Base-by-base conservation (phyloP, 2,888 invertebrate species). In the Thecocarcelia acutangulata region DNA sequence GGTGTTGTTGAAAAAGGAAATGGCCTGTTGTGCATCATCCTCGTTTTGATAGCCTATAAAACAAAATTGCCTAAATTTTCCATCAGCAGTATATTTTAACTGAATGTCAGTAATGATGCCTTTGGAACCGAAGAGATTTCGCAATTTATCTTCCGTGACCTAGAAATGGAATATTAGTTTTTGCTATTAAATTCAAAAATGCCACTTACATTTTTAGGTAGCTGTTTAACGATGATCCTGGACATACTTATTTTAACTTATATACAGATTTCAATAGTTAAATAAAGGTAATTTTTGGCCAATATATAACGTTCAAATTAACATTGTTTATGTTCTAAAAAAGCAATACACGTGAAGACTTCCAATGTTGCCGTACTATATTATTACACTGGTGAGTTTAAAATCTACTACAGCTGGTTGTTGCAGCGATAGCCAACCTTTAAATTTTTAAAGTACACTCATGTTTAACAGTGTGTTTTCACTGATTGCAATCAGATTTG, bases 31-130 rank as follows among this genome's bases (percentile, higher is more conserved):
- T 0, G 97, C 98, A 87, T 97, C 95, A 59, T 94, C 93, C 82
- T 95, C 95, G 21, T 92, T 94, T 87, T 96, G 94, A 90, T 94
- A 99, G 8, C 99, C 99, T 85, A 99, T 92, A 88, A 99, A 99
- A 4, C 95, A 97, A 91, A 99, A 99, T 86, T 96, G 95, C 78
- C 99, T 93, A 89, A 99, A 99, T 88, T 94, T 94, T 9, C 98
- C 98, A 92, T 97, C 95, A 85, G 95, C 77, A 0, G 97, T 97
- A 87, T 96, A 98, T 90, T 98, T 99, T 8, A 99, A 91, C 87
- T 97, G 96, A 8, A 98, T 93, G 91, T 99, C 99, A 8, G 98
- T 99, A 9, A 99, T 94, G 83, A 93, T 93, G 21, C 98, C 98
- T 87, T 96, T 95, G 86, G 94, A 90, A 61, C 94, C 92, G 90